Base-by-base conservation (phyloP, 2,888 invertebrate species). In the Leptinotarsa tumamoca region DNA sequence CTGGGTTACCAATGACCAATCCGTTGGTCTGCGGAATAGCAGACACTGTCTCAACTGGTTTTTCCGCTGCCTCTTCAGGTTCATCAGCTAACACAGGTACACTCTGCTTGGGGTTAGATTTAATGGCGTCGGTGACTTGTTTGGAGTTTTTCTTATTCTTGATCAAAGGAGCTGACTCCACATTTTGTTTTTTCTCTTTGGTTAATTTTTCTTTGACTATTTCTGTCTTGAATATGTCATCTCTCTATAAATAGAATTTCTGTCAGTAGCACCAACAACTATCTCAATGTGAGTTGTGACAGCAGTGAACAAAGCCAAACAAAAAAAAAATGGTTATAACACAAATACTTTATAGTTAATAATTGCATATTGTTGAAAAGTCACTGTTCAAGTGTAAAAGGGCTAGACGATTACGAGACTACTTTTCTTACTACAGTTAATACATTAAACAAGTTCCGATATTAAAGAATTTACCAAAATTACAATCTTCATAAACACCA, bases 101-200 rank as follows among this genome's bases (percentile, higher is more conserved):
- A 21, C 66, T n/a, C 18, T 50, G 43, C n/a, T 27, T 68, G 54
- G 69, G 49, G 43, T 71, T 68, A 27, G 27, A 27, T 71, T 75
- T 74, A 49, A 63, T 70, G 18, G 18, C 33, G 21, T 68, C 68
- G n/a, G 58, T 14, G 15, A 43, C 52, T 49, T 72, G 68, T 68
- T 80, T 80, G 4, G 23, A 4, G 50, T 74, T 75, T 73, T 84
- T 86, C 68, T 83, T 80, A 73, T 84, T 85, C 78, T 86, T 87
- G 15, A 73, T 33, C 85, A 58, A 74, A 78, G 73, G 67, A 54
- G 56, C 67, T 43, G 71, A n/a, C 56, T 79, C 81, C 10, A 63
- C 17, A 54, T 14, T 76, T 61, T 75, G 76, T 52, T 77, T 79
- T 70, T 79, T 79, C 51, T 80, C 79, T 66, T 80, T 80, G 10